phyloP scores from a whole-genome alignment of 2,113 vertebrate genomes.

The Mastomys natalensis region DNA sequence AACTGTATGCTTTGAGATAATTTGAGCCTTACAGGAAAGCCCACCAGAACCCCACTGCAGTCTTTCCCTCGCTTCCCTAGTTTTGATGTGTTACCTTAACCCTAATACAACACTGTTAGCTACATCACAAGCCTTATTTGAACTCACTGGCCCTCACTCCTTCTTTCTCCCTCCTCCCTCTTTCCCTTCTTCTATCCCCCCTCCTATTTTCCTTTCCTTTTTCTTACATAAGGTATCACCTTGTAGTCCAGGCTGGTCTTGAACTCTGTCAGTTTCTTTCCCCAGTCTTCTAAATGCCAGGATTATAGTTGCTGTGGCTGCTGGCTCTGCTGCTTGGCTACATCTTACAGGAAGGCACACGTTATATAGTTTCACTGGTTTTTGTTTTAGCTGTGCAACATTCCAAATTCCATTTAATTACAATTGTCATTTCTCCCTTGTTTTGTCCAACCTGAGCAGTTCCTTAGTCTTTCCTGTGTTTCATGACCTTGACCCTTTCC shows the following conservation, averaged over 20 bases:
- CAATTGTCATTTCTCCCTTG: neutral
- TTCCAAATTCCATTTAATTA: neutral
- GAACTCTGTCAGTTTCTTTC: neutral
- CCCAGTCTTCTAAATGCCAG: neutral
- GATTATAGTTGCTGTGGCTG: neutral
- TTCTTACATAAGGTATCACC: neutral
- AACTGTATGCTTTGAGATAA: conserved; percentile 30
- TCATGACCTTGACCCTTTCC: neutral
- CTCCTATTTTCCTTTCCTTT: neutral
- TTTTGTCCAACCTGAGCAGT: neutral
- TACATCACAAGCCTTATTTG: neutral
- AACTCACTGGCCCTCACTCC: neutral
- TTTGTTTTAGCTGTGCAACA: neutral
- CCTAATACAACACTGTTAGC: neutral
- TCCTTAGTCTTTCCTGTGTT: neutral
- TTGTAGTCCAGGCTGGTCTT: neutral
- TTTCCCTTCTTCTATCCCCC: neutral
- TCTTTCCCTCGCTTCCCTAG: neutral
- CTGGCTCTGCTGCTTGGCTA: neutral
- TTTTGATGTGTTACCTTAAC: neutral
- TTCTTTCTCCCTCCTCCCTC: neutral
- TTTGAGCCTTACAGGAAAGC: conserved; percentile 29
- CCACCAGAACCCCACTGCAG: neutral
- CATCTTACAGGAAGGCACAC: neutral
- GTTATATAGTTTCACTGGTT: neutral